Evolutionary conservation across 2,888 invertebrate genomes (phyloP).

Genomic region (Miltochrista miniata): DNA sequence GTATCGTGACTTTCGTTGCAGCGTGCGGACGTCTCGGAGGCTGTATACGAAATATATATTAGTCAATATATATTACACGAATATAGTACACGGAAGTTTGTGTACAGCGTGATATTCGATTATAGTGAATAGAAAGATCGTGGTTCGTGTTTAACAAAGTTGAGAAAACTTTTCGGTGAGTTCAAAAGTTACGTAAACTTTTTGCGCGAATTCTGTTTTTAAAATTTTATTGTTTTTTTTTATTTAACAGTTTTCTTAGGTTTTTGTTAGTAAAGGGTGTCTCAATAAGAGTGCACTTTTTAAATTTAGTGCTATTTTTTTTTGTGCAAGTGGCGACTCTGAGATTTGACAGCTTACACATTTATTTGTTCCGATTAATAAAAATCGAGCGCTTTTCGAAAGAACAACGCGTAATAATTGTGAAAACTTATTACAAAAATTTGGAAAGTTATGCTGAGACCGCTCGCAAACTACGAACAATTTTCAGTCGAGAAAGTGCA

Average conservation of each 20-base stretch:
- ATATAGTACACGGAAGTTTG: slow-evolving; percentile 9
- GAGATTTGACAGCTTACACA: too few species aligned
- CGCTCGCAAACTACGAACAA: too few species aligned
- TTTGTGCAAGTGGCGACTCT: too few species aligned
- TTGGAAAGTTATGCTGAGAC: too few species aligned
- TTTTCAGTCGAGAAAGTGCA: too few species aligned
- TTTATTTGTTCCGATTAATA: too few species aligned
- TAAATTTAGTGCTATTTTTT: too few species aligned
- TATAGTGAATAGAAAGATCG: slow-evolving; percentile 17
- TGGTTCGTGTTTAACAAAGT: slow-evolving; percentile 25
- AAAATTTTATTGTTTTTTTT: not conserved
- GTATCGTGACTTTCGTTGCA: slow-evolving; percentile 26
- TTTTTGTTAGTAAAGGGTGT: not conserved
- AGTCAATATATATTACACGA: slow-evolving; percentile 16
- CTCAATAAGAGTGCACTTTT: too few species aligned
- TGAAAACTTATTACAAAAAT: too few species aligned
- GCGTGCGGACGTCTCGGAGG: slow-evolving; percentile 24
- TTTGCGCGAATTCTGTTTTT: not conserved
- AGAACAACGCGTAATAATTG: too few species aligned
- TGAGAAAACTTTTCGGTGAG: slow-evolving; percentile 33
- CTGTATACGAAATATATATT: slow-evolving; percentile 6
- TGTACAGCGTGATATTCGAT: slow-evolving; percentile 9
- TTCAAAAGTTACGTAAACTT: slow-evolving; percentile 34
- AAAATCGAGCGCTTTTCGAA: too few species aligned
- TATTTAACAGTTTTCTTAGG: not conserved